Evolutionary conservation across 1,140 invertebrate species (phyloP).

Genomic region (Hylaeus volcanicus): DNA sequence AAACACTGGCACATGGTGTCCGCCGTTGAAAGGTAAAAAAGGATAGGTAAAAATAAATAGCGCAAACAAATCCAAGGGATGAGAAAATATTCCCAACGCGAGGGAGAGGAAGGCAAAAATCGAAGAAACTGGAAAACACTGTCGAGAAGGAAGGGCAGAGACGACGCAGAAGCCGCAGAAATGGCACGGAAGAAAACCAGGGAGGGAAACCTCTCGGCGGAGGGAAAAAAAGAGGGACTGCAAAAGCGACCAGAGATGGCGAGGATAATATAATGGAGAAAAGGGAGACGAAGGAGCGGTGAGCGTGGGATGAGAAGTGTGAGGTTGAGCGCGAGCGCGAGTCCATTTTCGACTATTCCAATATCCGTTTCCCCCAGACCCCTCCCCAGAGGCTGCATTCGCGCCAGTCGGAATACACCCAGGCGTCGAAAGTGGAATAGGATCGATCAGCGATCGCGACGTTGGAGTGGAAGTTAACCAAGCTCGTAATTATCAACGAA

Average conservation of each 20-base stretch:
- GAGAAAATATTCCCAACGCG: neutral
- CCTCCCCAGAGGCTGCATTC: slow-evolving; percentile 8
- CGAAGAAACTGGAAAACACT: neutral
- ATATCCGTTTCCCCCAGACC: slow-evolving; percentile 48
- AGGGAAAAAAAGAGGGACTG: neutral
- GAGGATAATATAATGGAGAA: slow-evolving; percentile 15
- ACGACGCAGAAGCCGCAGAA: slow-evolving; percentile 8
- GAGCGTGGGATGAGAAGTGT: neutral
- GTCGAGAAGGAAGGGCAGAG: neutral
- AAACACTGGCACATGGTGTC: no score
- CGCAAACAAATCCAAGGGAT: neutral
- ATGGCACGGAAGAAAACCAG: slow-evolving; percentile 14
- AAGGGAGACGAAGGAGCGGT: neutral
- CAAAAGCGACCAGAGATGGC: neutral
- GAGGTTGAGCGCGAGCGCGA: neutral
- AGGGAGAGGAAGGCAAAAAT: neutral
- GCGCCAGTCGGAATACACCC: neutral
- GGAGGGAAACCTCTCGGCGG: neutral
- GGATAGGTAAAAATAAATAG: neutral
- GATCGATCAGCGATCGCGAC: slow-evolving; percentile 18
- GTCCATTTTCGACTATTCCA: slow-evolving; percentile 51
- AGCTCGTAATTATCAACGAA: slow-evolving; percentile 31
- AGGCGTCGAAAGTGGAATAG: neutral
- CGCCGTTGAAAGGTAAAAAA: no score
- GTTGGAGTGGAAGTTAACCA: neutral